Evolutionary conservation across 2,888 invertebrate species (phyloP), one percentile per base, ranked within the genome.

Genomic region (Stictocephala bisonia): DNA sequence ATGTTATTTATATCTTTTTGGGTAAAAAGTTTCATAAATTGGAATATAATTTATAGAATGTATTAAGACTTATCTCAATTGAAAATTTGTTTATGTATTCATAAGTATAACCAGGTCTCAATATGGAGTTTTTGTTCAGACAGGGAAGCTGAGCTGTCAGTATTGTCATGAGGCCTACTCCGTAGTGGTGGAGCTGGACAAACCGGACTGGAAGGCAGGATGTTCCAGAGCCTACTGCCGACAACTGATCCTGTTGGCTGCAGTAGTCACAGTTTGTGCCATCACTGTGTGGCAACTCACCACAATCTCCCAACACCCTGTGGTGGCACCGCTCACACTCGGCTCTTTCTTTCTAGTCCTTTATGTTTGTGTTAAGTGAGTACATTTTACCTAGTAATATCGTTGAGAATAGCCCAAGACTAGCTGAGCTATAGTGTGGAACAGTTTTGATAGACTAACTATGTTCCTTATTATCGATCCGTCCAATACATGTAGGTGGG

Each of bases 291-390:
- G 56, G 20, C 93, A 94, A 84, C n/a, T n/a, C n/a, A n/a, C n/a
- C n/a, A n/a, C n/a, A n/a, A 85, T 94, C 78, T 93, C 91, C 81
- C 88, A 90, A 44, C 90, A 92, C 82, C 90, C 94, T 29, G 89
- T 93, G 69, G 89, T 92, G 77, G 87, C 94, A 74, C 93, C 94
- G 84, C 86, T 93, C 24, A 92, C 93, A 68, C 93, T 93, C 73
- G 95, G 95, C 76, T 87, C 90, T 60, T 94, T 94, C 53, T 87
- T 94, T 68, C 87, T 96, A 77, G 89, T 95, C 75, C 92, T 93
- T 81, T 96, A 96, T 82, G 89, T 95, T 73, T 94, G 94, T 79
- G 87, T 95, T 82, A 91, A 91, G 93, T 93, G 82, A 85, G 86
- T 74, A 7, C 35, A 35, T 9, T 35, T 35, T 9, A 35, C 7